Conservation (phyloP, 2,113 vertebrate species). For the Nibea coibor region DNA sequence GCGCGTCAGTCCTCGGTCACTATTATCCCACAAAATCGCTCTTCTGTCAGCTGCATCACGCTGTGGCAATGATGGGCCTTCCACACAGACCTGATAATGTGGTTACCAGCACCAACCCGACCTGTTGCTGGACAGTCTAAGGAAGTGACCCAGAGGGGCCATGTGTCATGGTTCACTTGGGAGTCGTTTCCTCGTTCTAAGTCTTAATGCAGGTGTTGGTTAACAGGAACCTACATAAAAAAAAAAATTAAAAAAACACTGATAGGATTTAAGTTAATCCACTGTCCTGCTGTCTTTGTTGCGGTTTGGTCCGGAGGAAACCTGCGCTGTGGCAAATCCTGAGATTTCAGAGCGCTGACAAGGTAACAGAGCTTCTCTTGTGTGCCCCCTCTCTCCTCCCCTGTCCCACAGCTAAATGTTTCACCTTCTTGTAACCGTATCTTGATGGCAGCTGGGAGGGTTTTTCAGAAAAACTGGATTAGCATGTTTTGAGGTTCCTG, state of each 20-base stretch:
- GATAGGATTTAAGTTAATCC: slow-evolving; percentile 78
- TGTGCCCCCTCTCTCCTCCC: slow-evolving; percentile 39
- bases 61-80: slow-evolving; percentile 28
- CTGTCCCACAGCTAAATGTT: slow-evolving; percentile 57
- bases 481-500: slow-evolving; percentile 62
- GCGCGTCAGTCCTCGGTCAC: slow-evolving; percentile 15
- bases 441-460: slow-evolving; percentile 54
- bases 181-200: slow-evolving; percentile 60
- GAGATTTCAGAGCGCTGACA: slow-evolving; percentile 51
- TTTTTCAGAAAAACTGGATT: slow-evolving; percentile 66
- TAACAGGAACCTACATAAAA: slow-evolving; percentile 51
- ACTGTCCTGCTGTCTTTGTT: slow-evolving; percentile 58
- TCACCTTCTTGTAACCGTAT: slow-evolving; percentile 62
- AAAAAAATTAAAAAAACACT: slow-evolving; percentile 35
- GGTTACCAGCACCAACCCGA: slow-evolving; percentile 36
- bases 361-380: slow-evolving; percentile 66
- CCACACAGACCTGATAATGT: slow-evolving; percentile 39
- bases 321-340: slow-evolving; percentile 48
- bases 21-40: neutral
- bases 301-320: slow-evolving; percentile 49
- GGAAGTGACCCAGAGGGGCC: slow-evolving; percentile 37
- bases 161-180: slow-evolving; percentile 40
- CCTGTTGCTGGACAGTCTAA: neutral
- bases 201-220: slow-evolving; percentile 66
- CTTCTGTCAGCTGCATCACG: slow-evolving; percentile 10